Base-by-base conservation (phyloP, 2,113 vertebrate species). In the Chitala chitala region DNA sequence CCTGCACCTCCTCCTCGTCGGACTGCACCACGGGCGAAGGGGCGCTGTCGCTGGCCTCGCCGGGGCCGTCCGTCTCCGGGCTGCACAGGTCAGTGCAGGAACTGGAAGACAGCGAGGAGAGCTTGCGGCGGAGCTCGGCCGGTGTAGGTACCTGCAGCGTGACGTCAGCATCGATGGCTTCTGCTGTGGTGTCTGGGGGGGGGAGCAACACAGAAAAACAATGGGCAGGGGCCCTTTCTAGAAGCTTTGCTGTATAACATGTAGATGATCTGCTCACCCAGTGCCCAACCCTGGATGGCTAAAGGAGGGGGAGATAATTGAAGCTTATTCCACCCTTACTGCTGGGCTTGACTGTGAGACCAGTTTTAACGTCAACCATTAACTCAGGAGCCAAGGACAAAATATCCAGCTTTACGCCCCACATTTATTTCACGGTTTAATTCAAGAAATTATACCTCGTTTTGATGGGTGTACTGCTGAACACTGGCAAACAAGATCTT, bases 1-100 rank as follows among this genome's bases (percentile, higher is more conserved):
- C 91, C 59, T 95, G 93, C 9, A 98, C 87, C 1, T 96, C 95
- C 72, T 98, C 96, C 73, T 98, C 96, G 0, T 98, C 96, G 0
- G 92, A 92, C 83, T 98, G 95, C 2, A 98, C 81, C 0, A 92
- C 40, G 0, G 91, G 94, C 0, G 88, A 85, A 2, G 91, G 87
- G 0, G 82, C 81, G 0, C 81, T 87, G 15, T 89, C 90, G 0
- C 89, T 88, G 0, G 44, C 81, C 2, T 44, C 88, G 7, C 85
- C 83, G 7, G 76, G 65, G 0, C 79, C 80, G 70, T 78, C 82
- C 1, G 75, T 77, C 31, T 89, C 87, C 20, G 82, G 89, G 74
- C 87, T 82, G 77, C 86, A 76, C 0, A 77, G 80, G 10, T 63
- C 59, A 17, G 92, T 86, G 0, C 81, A 84, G 31, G 85, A 84